Conservation (phyloP, 2,113 vertebrate species). For the Tylochromis polylepis region DNA sequence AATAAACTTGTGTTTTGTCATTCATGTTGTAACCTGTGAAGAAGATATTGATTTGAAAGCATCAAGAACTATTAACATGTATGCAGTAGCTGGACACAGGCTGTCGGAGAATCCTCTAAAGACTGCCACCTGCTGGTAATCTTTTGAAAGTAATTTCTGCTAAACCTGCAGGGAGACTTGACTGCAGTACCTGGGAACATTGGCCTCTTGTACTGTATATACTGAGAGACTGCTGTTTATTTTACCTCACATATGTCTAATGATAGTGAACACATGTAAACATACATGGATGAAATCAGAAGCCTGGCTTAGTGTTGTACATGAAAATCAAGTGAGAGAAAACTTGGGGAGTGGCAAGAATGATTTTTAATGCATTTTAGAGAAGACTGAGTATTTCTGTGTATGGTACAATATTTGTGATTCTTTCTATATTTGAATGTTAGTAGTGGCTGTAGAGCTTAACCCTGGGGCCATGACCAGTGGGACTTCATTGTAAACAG, state of each 20-base stretch:
- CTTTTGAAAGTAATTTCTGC: conserved; percentile 13
- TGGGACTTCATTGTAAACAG: conserved; percentile 38
- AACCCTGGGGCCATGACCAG: conserved; percentile 27
- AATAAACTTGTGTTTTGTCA: conserved; percentile 38
- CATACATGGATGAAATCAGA: conserved; percentile 7
- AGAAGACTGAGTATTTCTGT: conserved; percentile 44
- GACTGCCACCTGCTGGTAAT: conserved; percentile 53
- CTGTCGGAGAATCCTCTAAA: conserved; percentile 45
- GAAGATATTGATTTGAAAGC: conserved; percentile 43
- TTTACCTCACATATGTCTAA: conserved; percentile 60
- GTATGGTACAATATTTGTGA: conserved; percentile 50
- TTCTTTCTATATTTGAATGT: conserved; percentile 64
- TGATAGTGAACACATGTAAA: conserved; percentile 33
- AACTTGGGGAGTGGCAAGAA: not conserved
- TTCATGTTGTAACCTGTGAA: conserved; percentile 48
- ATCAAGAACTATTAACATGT: conserved; percentile 30
- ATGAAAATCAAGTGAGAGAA: conserved; percentile 7
- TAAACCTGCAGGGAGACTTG: conserved; percentile 6
- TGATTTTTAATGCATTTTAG: conserved; percentile 37
- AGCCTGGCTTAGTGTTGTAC: not conserved
- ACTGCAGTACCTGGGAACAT: conserved; percentile 26
- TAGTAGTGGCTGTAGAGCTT: conserved; percentile 45
- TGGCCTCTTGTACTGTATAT: conserved; percentile 52
- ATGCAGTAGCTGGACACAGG: conserved; percentile 51
- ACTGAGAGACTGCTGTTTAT: conserved; percentile 60